Conservation (phyloP, 2,888 invertebrate genomes). For the Xanthorhoe spadicearia region DNA sequence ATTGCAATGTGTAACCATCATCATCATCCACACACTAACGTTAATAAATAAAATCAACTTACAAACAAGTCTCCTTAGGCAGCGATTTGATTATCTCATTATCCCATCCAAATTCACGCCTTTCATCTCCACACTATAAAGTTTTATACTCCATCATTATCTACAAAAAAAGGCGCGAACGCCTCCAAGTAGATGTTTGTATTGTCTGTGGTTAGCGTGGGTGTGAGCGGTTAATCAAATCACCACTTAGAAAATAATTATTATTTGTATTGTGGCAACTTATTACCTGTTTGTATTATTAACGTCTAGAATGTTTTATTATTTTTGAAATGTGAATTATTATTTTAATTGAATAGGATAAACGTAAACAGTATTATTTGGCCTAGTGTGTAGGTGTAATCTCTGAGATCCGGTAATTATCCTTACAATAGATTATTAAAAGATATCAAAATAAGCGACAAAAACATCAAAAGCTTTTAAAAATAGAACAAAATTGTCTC, state of each 20-base stretch:
- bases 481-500: not conserved
- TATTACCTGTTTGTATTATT: slow-evolving; percentile 2
- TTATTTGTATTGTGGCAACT: slow-evolving; percentile 22
- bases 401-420: no score
- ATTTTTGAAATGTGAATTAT: no score
- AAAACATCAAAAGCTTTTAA: not conserved
- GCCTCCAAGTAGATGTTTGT: not conserved
- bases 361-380: no score
- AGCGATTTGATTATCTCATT: not conserved
- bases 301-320: not conserved
- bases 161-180: not conserved
- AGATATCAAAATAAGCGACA: not conserved
- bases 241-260: slow-evolving; percentile 31
- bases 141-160: not conserved
- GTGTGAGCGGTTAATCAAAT: slow-evolving; percentile 29
- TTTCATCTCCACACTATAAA: not conserved
- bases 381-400: no score
- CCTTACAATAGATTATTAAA: no score
- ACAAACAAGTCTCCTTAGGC: not conserved
- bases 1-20: not conserved
- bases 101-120: not conserved
- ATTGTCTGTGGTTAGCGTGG: slow-evolving; percentile 12
- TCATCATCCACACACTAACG: not conserved
- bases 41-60: not conserved
- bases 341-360: no score